phyloP scores from a whole-genome alignment of 2,888 invertebrate species.

The Cordilura impudica region DNA sequence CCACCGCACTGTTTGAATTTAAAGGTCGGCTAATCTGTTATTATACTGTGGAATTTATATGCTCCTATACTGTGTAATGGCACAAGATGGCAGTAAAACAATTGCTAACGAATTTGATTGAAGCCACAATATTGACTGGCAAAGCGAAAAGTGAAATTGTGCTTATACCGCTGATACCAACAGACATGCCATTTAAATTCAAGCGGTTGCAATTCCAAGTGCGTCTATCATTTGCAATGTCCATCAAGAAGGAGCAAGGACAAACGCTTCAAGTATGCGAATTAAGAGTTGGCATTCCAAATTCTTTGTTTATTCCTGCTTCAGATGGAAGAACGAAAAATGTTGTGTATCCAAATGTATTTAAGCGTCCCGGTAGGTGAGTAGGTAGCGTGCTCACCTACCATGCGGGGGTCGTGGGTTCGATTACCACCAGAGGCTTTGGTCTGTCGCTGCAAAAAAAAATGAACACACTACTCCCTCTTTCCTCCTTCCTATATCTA shows the following conservation, averaged over 20 bases:
- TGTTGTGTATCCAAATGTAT: no score
- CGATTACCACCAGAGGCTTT: no score
- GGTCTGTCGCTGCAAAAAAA: no score
- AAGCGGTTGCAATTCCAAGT: background rate
- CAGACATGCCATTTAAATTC: no score
- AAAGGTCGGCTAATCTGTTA: conserved; percentile 26
- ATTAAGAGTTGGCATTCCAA: no score
- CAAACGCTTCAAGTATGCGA: conserved; percentile 4
- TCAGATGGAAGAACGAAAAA: no score
- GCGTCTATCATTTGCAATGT: background rate
- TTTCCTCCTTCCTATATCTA: no score
- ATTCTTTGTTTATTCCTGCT: no score
- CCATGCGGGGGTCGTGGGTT: no score
- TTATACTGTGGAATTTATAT: conserved; percentile 29
- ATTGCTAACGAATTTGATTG: background rate
- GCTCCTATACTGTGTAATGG: background rate
- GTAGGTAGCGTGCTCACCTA: no score
- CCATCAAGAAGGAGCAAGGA: background rate
- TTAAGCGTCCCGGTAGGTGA: no score
- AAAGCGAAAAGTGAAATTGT: background rate
- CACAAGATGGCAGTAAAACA: background rate
- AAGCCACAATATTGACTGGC: background rate
- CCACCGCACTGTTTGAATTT: conserved; percentile 35
- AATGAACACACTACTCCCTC: no score
- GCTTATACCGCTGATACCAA: background rate